Evolutionary conservation across 2,888 invertebrate species (phyloP).

Genomic region (Monoplex corrugatus): DNA sequence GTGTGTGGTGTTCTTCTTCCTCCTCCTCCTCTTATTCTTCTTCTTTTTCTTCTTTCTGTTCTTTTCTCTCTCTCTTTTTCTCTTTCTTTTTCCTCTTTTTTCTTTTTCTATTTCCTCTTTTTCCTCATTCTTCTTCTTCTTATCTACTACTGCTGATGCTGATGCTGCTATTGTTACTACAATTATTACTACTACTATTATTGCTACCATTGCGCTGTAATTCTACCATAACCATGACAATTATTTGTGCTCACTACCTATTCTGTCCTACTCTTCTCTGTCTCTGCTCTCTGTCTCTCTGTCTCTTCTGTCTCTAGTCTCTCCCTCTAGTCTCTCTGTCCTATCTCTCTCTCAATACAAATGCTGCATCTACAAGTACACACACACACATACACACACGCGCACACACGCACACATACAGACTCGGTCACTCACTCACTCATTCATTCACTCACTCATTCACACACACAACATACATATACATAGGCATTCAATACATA

Average conservation of each 20-base stretch:
- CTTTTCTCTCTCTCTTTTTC: background rate
- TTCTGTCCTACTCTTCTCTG: background rate
- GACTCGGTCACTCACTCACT: background rate
- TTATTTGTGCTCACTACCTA: background rate
- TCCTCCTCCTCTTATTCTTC: no score
- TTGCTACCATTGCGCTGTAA: background rate
- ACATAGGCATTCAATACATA: background rate
- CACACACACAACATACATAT: no score
- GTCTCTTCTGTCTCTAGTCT: conserved; percentile 14
- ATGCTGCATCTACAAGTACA: background rate
- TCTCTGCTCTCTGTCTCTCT: background rate
- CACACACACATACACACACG: background rate
- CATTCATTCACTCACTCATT: background rate
- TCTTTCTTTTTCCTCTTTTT: background rate
- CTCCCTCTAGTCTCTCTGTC: conserved; percentile 25
- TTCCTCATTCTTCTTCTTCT: background rate
- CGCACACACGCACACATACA: conserved; percentile 11
- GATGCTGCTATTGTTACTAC: background rate
- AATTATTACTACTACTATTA: background rate
- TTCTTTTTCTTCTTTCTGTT: background rate
- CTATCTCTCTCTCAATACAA: background rate
- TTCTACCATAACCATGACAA: background rate
- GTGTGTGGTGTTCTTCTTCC: no score
- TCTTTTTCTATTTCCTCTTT: background rate
- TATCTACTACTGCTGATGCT: background rate